Evolutionary conservation across 2,888 invertebrate species (phyloP).

Genomic region (Molanna angustata): DNA sequence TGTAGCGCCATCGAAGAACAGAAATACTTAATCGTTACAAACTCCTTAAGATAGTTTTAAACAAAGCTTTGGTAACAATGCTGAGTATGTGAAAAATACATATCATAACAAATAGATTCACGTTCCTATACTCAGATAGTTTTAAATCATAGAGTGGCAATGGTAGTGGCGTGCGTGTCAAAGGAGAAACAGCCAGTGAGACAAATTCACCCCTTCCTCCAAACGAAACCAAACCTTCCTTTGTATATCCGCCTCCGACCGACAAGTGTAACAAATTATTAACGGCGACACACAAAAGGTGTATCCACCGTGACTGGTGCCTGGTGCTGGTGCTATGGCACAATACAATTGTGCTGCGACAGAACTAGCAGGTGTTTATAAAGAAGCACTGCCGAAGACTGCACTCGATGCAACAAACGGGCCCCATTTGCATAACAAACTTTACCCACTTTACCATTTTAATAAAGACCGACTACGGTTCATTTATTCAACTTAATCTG

Average conservation of each 20-base stretch:
- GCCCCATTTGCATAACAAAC: slow-evolving; percentile 29
- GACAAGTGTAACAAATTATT: slow-evolving; percentile 26
- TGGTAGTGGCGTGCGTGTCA: too few relatives aligned
- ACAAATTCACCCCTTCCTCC: too few relatives aligned
- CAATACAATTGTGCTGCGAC: not conserved
- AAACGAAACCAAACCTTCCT: slow-evolving; percentile 13
- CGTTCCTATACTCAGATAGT: too few relatives aligned
- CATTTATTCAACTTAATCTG: slow-evolving; percentile 19
- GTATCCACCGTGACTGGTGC: not conserved
- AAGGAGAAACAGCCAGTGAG: too few relatives aligned
- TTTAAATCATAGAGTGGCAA: too few relatives aligned
- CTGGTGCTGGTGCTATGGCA: not conserved
- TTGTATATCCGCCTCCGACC: slow-evolving; percentile 10
- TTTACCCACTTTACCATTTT: slow-evolving; percentile 27
- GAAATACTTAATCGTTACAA: too few relatives aligned
- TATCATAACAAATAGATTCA: too few relatives aligned
- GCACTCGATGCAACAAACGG: slow-evolving; percentile 14
- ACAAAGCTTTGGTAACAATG: too few relatives aligned
- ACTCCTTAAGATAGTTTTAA: too few relatives aligned
- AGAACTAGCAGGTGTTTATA: slow-evolving; percentile 17
- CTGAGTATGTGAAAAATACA: too few relatives aligned
- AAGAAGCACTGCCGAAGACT: slow-evolving; percentile 6
- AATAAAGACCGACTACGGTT: slow-evolving; percentile 20
- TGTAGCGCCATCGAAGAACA: too few relatives aligned
- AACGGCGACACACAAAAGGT: slow-evolving; percentile 17